Percentiles rank a stretch among this genome's conserved stretches.
phyloP scores from a whole-genome alignment of 2,113 vertebrate genomes.

The Ictalurus furcatus region DNA sequence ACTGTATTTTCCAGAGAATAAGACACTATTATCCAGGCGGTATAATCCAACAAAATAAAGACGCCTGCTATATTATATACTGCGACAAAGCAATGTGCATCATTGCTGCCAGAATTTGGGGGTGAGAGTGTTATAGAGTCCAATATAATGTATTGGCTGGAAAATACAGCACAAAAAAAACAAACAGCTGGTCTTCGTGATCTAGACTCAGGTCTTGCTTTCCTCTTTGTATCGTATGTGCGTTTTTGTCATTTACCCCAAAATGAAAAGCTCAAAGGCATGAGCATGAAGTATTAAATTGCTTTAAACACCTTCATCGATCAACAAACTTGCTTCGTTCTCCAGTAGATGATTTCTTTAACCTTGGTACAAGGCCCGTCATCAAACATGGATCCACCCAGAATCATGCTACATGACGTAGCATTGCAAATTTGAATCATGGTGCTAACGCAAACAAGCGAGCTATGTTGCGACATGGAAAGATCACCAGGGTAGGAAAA shows the following conservation, averaged over 20 bases:
- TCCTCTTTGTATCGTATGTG: no score
- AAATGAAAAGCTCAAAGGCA: neutral
- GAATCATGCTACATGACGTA: neutral
- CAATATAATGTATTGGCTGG: neutral
- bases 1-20: slow-evolving; percentile 12
- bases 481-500: neutral
- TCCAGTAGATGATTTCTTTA: neutral
- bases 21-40: neutral
- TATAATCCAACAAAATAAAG: neutral
- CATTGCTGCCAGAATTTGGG: neutral
- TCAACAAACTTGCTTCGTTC: neutral
- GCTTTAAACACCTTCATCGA: neutral
- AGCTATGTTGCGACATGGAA: neutral
- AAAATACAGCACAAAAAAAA: neutral
- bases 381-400: neutral
- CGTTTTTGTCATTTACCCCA: neutral
- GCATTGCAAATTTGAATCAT: neutral
- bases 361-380: slow-evolving; percentile 3
- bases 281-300: neutral
- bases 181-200: neutral
- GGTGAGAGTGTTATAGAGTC: neutral
- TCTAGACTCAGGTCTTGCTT: no score
- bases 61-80: neutral
- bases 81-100: neutral
- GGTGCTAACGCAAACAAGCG: neutral